Evolutionary conservation across 1,140 invertebrate genomes (phyloP).

Genomic region (Drosophila lacertosa): DNA sequence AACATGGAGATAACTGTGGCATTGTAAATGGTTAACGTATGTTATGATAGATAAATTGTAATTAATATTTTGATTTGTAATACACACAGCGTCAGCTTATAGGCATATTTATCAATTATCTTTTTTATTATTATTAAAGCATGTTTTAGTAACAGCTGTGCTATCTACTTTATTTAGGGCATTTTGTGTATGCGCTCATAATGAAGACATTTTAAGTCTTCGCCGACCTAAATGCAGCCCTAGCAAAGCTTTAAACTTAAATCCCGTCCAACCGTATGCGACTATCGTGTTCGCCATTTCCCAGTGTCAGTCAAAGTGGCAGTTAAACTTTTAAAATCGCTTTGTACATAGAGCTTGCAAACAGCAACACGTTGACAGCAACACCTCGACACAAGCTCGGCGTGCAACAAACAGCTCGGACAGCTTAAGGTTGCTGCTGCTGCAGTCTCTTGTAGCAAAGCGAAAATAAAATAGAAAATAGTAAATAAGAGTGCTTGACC

Average conservation of each 20-base stretch:
- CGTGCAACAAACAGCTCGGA: slow-evolving; percentile 26
- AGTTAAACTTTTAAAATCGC: slow-evolving; percentile 14
- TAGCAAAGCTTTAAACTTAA: not conserved
- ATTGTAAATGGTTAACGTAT: no score
- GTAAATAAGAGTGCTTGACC: not conserved
- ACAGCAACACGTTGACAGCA: slow-evolving; percentile 18
- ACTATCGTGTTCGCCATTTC: not conserved
- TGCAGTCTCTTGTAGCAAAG: no score
- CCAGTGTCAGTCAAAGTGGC: slow-evolving; percentile 1
- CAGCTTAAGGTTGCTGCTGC: slow-evolving; percentile 37
- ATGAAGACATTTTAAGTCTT: not conserved
- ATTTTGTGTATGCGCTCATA: no score
- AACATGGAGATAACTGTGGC: no score
- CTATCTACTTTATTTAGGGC: no score
- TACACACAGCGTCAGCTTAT: no score
- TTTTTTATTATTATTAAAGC: no score
- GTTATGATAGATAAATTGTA: no score
- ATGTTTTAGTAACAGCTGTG: no score
- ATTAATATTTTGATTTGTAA: no score
- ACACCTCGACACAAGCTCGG: slow-evolving; percentile 24
- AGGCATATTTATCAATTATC: no score
- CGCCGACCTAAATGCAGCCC: not conserved
- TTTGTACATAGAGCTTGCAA: slow-evolving; percentile 1
- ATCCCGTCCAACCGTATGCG: not conserved
- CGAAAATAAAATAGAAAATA: not conserved